Base-by-base conservation (phyloP, 35 echinoderm and acorn worm species). In the Ptychodera flava region DNA sequence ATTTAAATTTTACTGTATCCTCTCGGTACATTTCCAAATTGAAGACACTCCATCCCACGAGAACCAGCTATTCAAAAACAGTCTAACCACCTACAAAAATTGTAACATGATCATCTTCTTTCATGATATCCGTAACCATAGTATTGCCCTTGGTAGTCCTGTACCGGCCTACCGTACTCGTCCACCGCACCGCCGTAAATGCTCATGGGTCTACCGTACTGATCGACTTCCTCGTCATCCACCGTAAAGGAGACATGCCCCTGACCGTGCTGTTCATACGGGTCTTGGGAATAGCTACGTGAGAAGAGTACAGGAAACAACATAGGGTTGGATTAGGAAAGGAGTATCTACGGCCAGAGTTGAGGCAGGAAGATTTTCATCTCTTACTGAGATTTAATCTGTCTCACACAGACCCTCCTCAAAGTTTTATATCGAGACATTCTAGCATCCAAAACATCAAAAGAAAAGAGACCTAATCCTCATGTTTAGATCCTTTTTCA, bases 141-240 rank as follows among this genome's bases (percentile, higher is more conserved):
- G 34, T 76, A 82, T 52, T 92, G 85, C 33, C 84, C 76, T 33
- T 92, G 85, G 1, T 52, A 80, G 30, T 81, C 78, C 22, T 85
- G 64, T 0, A 92, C 64, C 0, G 91, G 91, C 15, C 86, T 78
- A 30, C 86, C 89, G 83, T 93, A 93, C 52, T 93, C 85, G 36
- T 91, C 86, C 29, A 94, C 86, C 1, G 88, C 77, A 29, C 81
- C 52, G 29, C 82, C 78, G 31, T 93, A 93, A 36, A 86, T 85
- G 27, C 89, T 89, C 0, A 91, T 37, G 16, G 89, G 93, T 1
- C 88, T 85, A 35, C 93, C 93, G 30, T 89, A 94, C 38, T 94
- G 85, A 45, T 94, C 93, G 31, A 94, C 83, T 0, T 86, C 89
- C 78, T 94, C 89, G 28, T 89, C 86, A 35, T 81, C 83, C 1